Base-by-base conservation (phyloP, 2,113 vertebrate genomes). In the Eclectus roratus region DNA sequence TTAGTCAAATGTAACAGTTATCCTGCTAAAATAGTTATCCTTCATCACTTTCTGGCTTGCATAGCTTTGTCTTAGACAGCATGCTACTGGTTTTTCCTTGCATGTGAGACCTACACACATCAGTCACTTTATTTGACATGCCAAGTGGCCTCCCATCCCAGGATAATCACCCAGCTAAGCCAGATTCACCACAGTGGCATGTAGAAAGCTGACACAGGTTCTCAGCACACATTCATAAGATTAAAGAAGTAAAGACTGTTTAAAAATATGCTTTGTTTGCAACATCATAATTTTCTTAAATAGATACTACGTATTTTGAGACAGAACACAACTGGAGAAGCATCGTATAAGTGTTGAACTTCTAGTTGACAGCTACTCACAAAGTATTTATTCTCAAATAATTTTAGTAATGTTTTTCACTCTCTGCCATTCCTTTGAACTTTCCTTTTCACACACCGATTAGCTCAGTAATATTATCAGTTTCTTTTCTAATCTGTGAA, bases 401-500 rank as follows among this genome's bases (percentile, higher is more conserved):
- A 91, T 80, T 77, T 72, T 73, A 70, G 23, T 21, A 60, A 6
- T 20, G 43, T 70, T 90, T 88, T 91, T 85, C 35, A 69, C 39
- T 86, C 39, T 64, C 6, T 73, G 13, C 29, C 8, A 5, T 66
- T 88, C n/a, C 63, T 92, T 92, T 80, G 80, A 83, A 73, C 43
- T 90, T 93, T 70, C 39, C 13, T 39, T 90, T 94, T 94, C 76
- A 74, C 41, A 49, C 21, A 50, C 50, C 86, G 80, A 94, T 93
- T 97, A 88, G 60, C 33, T 91, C 64, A 73, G 64, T 78, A 93
- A 66, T 86, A 86, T 66, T 80, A 80, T 70, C 76, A 78, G 46
- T 78, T 94, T 91, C 50, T 78, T 91, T 91, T 86, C 80, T 96
- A 88, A 83, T 73, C 64, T 88, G 43, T 58, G 53, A 97, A 74